Evolutionary conservation across 2,797 vertebrate species (phyloP), one percentile per base, ranked within the genome.

Genomic region (Peromyscus attwateri): DNA sequence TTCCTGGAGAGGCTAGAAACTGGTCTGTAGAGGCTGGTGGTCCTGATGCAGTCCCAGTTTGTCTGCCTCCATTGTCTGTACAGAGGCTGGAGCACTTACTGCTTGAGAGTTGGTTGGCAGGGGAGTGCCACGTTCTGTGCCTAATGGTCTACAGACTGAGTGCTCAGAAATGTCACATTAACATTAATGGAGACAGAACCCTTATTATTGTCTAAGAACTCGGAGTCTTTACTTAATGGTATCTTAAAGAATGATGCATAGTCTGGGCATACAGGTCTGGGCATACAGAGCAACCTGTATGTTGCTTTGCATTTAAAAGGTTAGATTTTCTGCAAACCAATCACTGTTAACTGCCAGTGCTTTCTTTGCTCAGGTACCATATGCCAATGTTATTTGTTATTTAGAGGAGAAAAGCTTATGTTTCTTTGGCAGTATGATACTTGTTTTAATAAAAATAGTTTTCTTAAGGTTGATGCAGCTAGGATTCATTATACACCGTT

Each of bases 371-470:
- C 43, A 49, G 13, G 43, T 66, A 27, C 16, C 16, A 79, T 75
- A 71, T 91, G 16, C 76, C 73, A 40, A 0, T 49, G 37, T 88
- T 97, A 37, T 88, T 96, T 71, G 17, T 92, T 77, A 11, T 40
- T 55, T 80, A 10, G 46, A n/a, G 6, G 91, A 70, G 40, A 34
- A 62, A 79, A 81, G 70, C 23, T 46, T 21, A n/a, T 87, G 2
- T 92, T 25, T 57, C 8, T 71, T 89, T 60, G 68, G 43, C 70
- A 91, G 40, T 82, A 73, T n/a, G 10, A 57, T 89, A 25, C 9
- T 94, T 40, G 96, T 96, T 92, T 79, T 75, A 82, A 34, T 96
- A 60, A 91, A 91, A 89, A 60, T 79, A 21, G 60, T 89, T 92
- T 88, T 92, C 75, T 71, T 71, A 62, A 76, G 79, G 31, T 19